phyloP scores from a whole-genome alignment of 2,113 vertebrate species.

The Lota lota region DNA sequence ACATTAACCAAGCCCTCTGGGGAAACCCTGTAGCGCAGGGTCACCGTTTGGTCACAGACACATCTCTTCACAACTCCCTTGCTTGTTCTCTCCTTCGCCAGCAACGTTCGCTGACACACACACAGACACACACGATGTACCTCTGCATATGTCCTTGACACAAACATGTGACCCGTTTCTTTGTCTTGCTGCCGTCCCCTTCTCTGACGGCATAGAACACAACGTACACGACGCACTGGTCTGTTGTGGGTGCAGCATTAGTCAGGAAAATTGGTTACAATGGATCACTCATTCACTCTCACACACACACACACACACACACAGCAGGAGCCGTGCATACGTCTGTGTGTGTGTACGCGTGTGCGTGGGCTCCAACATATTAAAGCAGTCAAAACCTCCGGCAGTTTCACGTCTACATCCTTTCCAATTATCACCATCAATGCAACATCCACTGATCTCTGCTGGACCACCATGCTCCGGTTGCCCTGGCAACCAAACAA shows the following conservation, averaged over 20 bases:
- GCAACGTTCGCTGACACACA: no score
- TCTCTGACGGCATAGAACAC: slow-evolving; percentile 26
- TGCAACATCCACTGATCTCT: slow-evolving; percentile 27
- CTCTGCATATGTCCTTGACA: no score
- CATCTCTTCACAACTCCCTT: not conserved
- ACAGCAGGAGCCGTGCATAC: slow-evolving; percentile 23
- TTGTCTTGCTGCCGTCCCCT: slow-evolving; percentile 6
- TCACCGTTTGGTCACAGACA: slow-evolving; percentile 62
- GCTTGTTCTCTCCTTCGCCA: not conserved
- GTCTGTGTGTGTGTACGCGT: slow-evolving; percentile 24
- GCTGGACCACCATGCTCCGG: slow-evolving; percentile 20
- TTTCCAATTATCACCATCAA: slow-evolving; percentile 35
- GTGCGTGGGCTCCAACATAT: slow-evolving; percentile 13
- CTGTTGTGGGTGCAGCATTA: slow-evolving; percentile 36
- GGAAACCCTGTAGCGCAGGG: slow-evolving; percentile 60
- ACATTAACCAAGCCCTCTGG: slow-evolving; percentile 64
- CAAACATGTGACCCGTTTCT: not conserved
- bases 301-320: slow-evolving; percentile 28
- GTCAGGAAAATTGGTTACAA: slow-evolving; percentile 63
- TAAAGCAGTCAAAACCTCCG: slow-evolving; percentile 28
- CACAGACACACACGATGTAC: not conserved
- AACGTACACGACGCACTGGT: slow-evolving; percentile 23
- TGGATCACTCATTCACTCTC: slow-evolving; percentile 10
- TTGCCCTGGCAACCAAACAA: slow-evolving; percentile 52
- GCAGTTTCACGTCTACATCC: slow-evolving; percentile 36